Conservation (phyloP, 1,140 invertebrate genomes). For the Bradynema listronoti region DNA sequence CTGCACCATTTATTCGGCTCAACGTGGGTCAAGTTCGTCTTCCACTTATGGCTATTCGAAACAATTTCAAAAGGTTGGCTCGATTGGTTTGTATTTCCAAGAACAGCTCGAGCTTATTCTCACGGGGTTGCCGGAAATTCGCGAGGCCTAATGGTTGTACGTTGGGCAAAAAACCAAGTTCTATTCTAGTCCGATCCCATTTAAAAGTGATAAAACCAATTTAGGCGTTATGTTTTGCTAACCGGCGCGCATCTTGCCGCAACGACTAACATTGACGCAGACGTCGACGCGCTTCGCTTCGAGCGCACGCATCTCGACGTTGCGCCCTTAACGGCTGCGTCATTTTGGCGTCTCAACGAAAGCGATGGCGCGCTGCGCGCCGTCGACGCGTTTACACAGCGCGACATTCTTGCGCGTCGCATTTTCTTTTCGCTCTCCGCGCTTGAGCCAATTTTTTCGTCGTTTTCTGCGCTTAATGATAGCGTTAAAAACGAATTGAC, state of each 20-base stretch:
- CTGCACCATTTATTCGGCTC: constrained; percentile 35
- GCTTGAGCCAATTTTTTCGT: not conserved
- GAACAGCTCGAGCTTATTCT: too few species aligned
- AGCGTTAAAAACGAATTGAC: too few species aligned
- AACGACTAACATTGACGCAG: constrained; percentile 45
- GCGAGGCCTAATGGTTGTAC: too few species aligned
- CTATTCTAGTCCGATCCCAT: too few species aligned
- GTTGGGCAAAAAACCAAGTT: too few species aligned
- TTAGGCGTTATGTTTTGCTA: too few species aligned
- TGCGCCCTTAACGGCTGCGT: too few species aligned
- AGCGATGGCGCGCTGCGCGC: not conserved
- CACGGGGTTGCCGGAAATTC: too few species aligned
- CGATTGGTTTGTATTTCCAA: constrained; percentile 25
- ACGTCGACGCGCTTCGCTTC: constrained; percentile 32
- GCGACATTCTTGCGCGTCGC: not conserved
- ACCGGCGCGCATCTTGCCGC: not conserved
- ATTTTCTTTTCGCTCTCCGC: not conserved
- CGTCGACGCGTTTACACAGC: not conserved
- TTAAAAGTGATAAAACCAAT: too few species aligned
- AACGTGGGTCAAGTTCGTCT: not conserved
- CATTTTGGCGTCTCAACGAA: too few species aligned
- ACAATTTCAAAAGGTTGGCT: constrained; percentile 6
- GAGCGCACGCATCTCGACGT: too few species aligned
- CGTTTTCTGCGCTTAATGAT: too few species aligned
- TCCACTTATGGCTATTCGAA: not conserved